Conservation (phyloP, 64 coral and sea anemone genomes). For the Montipora foliosa region DNA sequence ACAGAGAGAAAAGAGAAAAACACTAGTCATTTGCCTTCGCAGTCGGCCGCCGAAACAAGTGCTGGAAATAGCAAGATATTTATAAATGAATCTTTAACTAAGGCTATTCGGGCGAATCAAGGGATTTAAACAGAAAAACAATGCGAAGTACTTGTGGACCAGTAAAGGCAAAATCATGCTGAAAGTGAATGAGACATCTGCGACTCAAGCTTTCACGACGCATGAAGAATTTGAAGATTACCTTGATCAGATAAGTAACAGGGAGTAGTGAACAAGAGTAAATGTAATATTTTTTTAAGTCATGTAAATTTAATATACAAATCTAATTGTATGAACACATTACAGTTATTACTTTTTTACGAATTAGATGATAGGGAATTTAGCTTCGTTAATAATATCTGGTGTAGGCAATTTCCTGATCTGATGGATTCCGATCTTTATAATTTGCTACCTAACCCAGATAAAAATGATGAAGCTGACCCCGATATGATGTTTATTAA, state of each 20-base stretch:
- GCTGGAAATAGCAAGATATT: neutral
- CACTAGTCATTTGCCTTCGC: slow-evolving; percentile 4
- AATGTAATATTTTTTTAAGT: too few species aligned
- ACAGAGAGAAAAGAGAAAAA: neutral
- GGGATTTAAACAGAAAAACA: neutral
- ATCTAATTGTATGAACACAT: neutral
- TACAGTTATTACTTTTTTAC: neutral
- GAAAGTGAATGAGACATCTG: neutral
- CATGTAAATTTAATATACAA: too few species aligned
- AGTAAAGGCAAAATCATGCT: neutral
- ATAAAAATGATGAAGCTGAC: too few species aligned
- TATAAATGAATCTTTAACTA: slow-evolving; percentile 2
- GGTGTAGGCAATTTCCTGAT: neutral
- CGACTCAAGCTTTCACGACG: too few species aligned
- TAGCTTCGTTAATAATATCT: neutral
- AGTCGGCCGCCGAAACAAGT: neutral
- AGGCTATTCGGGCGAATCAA: neutral
- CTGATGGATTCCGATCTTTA: too few species aligned
- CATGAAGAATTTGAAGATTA: too few species aligned
- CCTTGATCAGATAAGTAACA: too few species aligned
- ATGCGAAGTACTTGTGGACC: neutral
- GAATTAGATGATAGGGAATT: neutral
- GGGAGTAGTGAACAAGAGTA: too few species aligned
- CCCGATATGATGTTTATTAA: neutral
- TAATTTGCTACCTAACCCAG: too few species aligned